These are phyloP conservation scores for Eunapius fragilis DNA, from an alignment of 37 sponge, comb jelly and placozoan species.

Conservation along the genomic window DNA sequence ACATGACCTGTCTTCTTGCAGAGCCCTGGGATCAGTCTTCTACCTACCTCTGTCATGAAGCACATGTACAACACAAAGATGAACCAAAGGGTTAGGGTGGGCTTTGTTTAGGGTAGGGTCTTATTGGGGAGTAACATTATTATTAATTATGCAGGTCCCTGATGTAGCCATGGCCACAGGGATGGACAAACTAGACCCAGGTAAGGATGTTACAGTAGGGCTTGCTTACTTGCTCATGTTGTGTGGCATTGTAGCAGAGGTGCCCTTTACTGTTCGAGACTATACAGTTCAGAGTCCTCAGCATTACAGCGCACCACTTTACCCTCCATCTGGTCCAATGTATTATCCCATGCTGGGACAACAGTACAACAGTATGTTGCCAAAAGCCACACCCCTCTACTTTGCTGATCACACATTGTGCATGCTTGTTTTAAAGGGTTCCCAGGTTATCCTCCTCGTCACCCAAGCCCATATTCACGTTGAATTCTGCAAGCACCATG, in stretches of 20 bases:
- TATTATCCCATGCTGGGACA: neutral
- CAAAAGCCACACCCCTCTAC: neutral
- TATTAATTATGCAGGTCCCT: neutral
- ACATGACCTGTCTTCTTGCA: neutral
- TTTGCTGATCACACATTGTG: neutral
- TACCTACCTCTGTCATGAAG: slow-evolving; percentile 87
- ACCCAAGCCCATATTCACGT: neutral
- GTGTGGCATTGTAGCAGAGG: neutral
- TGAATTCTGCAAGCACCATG: neutral
- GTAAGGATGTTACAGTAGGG: neutral
- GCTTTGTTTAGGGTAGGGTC: neutral
- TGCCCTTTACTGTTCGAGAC: neutral
- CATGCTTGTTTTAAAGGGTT: neutral
- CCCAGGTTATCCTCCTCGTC: neutral
- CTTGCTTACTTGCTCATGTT: too few relatives aligned
- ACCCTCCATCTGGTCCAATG: neutral
- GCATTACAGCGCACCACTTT: neutral
- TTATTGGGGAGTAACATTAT: neutral
- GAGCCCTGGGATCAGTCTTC: slow-evolving; percentile 42
- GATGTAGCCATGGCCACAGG: neutral
- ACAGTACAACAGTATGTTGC: neutral
- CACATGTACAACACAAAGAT: slow-evolving; percentile 72
- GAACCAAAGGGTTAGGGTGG: slow-evolving; percentile 12
- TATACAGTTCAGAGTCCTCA: neutral
- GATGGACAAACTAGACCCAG: neutral